Percentiles rank a stretch among this genome's conserved stretches.
These are phyloP conservation scores for Neogale vison DNA, from an alignment of 2,113 vertebrate species.

Conservation along the genomic window DNA sequence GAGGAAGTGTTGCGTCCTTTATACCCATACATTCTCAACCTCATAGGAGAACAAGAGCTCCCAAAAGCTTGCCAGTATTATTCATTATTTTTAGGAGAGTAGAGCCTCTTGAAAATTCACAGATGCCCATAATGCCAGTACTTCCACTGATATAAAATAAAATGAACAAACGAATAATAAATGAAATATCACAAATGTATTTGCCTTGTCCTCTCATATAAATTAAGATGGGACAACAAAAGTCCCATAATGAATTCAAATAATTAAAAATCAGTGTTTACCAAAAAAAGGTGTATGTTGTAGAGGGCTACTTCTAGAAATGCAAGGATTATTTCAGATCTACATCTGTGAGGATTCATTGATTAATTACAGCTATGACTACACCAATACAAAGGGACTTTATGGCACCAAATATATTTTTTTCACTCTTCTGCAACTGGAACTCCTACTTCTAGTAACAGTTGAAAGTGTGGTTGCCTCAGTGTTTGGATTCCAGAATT, in stretches of 20 bases:
- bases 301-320: background rate
- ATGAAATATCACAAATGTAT: background rate
- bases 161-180: conserved; percentile 15
- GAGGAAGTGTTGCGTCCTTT: conserved; percentile 15
- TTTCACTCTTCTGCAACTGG: background rate
- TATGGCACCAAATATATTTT: background rate
- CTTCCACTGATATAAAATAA: background rate
- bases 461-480: background rate
- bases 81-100: background rate
- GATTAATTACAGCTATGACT: background rate
- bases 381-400: background rate
- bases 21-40: background rate
- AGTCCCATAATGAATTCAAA: background rate
- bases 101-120: background rate
- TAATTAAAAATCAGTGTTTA: background rate
- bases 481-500: background rate
- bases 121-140: background rate
- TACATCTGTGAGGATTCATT: background rate
- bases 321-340: background rate
- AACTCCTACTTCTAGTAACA: background rate
- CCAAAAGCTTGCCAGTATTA: background rate
- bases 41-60: background rate
- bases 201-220: background rate
- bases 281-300: background rate
- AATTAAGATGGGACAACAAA: background rate